These are phyloP conservation scores for Leuciscus waleckii DNA, from an alignment of 2,797 vertebrate genomes.

Conservation along the genomic window DNA sequence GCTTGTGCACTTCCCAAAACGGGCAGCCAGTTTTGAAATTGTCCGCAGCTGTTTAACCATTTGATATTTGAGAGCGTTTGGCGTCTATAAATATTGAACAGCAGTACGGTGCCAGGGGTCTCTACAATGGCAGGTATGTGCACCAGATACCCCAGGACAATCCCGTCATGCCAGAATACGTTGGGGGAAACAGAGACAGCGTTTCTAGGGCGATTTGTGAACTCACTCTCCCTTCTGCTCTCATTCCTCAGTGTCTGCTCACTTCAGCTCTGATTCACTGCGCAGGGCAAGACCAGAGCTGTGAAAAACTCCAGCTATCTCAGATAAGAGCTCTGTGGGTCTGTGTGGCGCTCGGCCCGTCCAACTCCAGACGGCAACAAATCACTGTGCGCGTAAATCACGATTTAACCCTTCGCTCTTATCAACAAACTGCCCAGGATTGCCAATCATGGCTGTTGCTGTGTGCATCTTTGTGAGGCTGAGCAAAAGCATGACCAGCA, in stretches of 20 bases:
- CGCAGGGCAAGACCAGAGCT: conserved; percentile 30
- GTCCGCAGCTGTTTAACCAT: conserved; percentile 79
- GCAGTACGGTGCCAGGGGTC: conserved; percentile 63
- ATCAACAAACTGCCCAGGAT: conserved; percentile 38
- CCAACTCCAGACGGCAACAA: conserved; percentile 45
- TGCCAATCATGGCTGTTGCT: conserved; percentile 18
- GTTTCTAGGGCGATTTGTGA: conserved; percentile 24
- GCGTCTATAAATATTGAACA: conserved; percentile 78
- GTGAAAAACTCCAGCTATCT: conserved; percentile 58
- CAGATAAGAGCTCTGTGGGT: conserved; percentile 52
- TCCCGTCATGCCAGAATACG: conserved; percentile 55
- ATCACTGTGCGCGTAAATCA: conserved; percentile 52
- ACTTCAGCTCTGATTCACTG: conserved; percentile 51
- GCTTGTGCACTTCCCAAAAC: conserved; percentile 60
- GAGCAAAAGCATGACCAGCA: conserved; percentile 44
- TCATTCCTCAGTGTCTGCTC: conserved; percentile 24
- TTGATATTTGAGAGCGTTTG: conserved; percentile 71
- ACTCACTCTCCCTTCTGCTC: conserved; percentile 32
- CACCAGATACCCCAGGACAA: conserved; percentile 69
- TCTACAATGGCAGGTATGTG: conserved; percentile 75
- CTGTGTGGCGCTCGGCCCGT: conserved; percentile 34
- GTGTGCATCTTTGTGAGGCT: conserved; percentile 26
- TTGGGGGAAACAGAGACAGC: conserved; percentile 12
- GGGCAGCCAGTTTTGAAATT: conserved; percentile 72
- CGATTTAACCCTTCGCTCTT: conserved; percentile 49